Evolutionary conservation across 2,797 vertebrate genomes (phyloP).

Genomic region (Chelon labrosus): DNA sequence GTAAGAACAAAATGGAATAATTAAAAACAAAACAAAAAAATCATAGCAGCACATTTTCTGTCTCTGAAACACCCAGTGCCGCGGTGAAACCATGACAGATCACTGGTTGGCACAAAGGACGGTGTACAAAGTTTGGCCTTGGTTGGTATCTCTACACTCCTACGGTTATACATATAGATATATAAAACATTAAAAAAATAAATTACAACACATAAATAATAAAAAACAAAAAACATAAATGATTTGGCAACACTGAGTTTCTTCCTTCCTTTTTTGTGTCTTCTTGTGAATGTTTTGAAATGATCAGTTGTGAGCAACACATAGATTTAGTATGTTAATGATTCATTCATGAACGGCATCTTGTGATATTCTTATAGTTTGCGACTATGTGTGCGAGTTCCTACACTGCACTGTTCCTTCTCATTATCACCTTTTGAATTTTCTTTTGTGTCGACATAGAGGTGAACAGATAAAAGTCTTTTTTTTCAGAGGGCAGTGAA

Average conservation of each 20-base stretch:
- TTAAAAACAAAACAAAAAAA: constrained; percentile 35
- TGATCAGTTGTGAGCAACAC: constrained; percentile 53
- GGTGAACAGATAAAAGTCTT: constrained; percentile 25
- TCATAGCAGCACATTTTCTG: constrained; percentile 76
- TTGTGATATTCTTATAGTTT: constrained; percentile 61
- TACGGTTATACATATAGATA: constrained; percentile 69
- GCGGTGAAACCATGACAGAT: constrained; percentile 61
- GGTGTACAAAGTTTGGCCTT: constrained; percentile 75
- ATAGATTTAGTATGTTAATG: constrained; percentile 64
- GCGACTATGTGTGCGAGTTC: constrained; percentile 52
- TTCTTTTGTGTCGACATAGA: constrained; percentile 40
- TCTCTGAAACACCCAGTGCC: constrained; percentile 56
- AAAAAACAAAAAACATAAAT: constrained; percentile 49
- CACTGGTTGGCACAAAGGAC: constrained; percentile 83
- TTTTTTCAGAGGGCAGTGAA: constrained; percentile 50
- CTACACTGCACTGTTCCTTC: constrained; percentile 29
- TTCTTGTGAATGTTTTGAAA: constrained; percentile 53
- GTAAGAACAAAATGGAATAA: constrained; percentile 12
- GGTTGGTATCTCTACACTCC: constrained; percentile 69
- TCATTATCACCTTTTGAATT: constrained; percentile 4
- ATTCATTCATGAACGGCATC: constrained; percentile 64
- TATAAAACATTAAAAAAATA: constrained; percentile 79
- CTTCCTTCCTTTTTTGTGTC: constrained; percentile 51
- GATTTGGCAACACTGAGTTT: constrained; percentile 84
- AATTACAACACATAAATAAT: constrained; percentile 83